phyloP scores from a whole-genome alignment of 2,113 vertebrate genomes.

The Oncorhynchus masou region DNA sequence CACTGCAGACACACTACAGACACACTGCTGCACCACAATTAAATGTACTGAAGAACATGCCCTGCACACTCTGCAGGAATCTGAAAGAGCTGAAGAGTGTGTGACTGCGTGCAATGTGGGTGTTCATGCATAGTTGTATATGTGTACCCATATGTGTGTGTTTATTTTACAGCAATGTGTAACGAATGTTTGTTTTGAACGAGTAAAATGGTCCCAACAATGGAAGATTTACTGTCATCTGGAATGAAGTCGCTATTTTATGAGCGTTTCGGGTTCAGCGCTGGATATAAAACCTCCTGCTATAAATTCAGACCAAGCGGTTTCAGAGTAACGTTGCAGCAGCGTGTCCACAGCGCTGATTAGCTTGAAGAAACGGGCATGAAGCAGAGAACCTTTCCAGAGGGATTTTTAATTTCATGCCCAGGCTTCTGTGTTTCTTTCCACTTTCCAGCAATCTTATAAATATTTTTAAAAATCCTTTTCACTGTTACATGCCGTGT shows the following conservation, averaged over 20 bases:
- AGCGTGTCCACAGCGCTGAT: conserved; percentile 49
- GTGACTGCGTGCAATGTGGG: background rate
- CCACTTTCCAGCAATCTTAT: background rate
- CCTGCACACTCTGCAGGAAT: conserved; percentile 9
- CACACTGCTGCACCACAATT: background rate
- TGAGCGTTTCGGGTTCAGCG: conserved; percentile 26
- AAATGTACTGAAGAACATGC: background rate
- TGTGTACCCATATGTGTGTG: background rate
- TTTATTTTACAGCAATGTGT: too few relatives aligned
- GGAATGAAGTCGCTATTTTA: conserved; percentile 34
- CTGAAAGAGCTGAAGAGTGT: conserved; percentile 11
- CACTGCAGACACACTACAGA: background rate
- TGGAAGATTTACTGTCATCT: conserved; percentile 34
- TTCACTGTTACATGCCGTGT: conserved; percentile 29
- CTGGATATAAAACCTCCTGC: background rate
- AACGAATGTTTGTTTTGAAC: background rate
- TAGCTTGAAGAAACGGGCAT: conserved; percentile 32
- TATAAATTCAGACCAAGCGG: conserved; percentile 47
- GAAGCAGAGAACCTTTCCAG: conserved; percentile 50
- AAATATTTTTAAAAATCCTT: too few relatives aligned
- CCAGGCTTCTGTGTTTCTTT: background rate
- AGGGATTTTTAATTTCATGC: conserved; percentile 16
- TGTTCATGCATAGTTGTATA: background rate
- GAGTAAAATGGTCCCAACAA: background rate
- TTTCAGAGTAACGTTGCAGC: conserved; percentile 40